These are phyloP conservation scores for Lycia hirtaria DNA, from an alignment of 2,888 invertebrate genomes.

Conservation along the genomic window DNA sequence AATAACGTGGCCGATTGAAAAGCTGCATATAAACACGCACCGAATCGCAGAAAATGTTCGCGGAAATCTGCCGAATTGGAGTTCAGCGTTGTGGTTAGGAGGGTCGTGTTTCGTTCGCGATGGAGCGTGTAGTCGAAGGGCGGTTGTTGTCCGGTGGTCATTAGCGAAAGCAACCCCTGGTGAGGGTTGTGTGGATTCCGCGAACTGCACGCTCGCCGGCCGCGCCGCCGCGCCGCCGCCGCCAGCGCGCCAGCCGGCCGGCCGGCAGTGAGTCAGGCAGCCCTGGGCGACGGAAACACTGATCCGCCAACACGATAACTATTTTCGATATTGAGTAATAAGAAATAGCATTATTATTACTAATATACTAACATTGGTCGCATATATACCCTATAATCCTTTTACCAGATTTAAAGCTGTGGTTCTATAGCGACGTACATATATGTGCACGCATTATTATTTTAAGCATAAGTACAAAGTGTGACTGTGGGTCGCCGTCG, in stretches of 20 bases:
- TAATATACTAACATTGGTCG: slow-evolving; percentile 49
- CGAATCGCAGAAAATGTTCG: slow-evolving; percentile 66
- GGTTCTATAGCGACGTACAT: too few species aligned
- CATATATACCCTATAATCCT: slow-evolving; percentile 50
- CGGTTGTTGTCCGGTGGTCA: slow-evolving; percentile 74
- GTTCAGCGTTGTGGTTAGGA: slow-evolving; percentile 73
- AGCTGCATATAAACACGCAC: slow-evolving; percentile 84
- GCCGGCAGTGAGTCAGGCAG: slow-evolving; percentile 67
- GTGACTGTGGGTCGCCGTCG: too few species aligned
- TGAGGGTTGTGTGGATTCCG: slow-evolving; percentile 75
- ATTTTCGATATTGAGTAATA: slow-evolving; percentile 63
- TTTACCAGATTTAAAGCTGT: too few species aligned
- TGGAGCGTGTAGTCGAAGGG: slow-evolving; percentile 65
- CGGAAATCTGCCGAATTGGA: slow-evolving; percentile 65
- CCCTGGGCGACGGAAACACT: slow-evolving; percentile 67
- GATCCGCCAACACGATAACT: slow-evolving; percentile 70
- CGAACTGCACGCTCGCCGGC: slow-evolving; percentile 52
- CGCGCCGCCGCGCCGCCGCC: slow-evolving; percentile 8
- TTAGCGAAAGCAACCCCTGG: slow-evolving; percentile 75
- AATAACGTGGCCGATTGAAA: slow-evolving; percentile 84
- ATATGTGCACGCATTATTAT: too few species aligned
- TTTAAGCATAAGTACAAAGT: too few species aligned
- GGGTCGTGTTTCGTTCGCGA: slow-evolving; percentile 73
- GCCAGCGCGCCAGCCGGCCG: slow-evolving; percentile 20
- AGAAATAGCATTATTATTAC: slow-evolving; percentile 54